A percentile compares a stretch with the other conserved stretches of the same genome.
Evolutionary conservation across 1,140 invertebrate species (phyloP).

Genomic region (Anthonomus grandis): DNA sequence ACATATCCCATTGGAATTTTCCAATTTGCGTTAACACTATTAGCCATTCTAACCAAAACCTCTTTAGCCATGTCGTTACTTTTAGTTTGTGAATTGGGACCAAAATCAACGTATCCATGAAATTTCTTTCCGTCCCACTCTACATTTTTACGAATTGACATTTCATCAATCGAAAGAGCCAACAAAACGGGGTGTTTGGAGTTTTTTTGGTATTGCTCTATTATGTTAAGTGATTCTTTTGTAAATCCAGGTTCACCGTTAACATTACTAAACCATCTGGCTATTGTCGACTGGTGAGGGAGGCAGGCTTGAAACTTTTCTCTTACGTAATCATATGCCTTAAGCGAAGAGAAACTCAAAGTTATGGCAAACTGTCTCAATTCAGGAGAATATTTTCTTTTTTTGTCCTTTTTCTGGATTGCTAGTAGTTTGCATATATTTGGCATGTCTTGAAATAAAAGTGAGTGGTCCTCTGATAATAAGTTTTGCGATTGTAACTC

Average conservation of each 20-base stretch:
- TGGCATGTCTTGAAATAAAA: too few relatives aligned
- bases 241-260: constrained; percentile 20
- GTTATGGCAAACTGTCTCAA: constrained; percentile 15
- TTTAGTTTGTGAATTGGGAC: background rate
- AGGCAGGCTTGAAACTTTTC: constrained; percentile 16
- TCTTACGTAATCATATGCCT: constrained; percentile 20
- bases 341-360: constrained; percentile 17
- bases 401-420: background rate
- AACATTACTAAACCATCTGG: constrained; percentile 17
- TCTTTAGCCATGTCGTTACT: constrained; percentile 9
- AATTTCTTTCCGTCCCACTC: constrained; percentile 15
- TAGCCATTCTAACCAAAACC: constrained; percentile 13
- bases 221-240: background rate
- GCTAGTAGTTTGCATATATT: too few relatives aligned
- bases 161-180: constrained; percentile 18
- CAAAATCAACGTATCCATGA: constrained; percentile 21
- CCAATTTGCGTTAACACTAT: constrained; percentile 7
- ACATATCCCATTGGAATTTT: constrained; percentile 19
- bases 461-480: too few relatives aligned
- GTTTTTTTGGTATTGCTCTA: constrained; percentile 1
- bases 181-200: background rate
- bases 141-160: constrained; percentile 12
- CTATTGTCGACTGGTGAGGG: constrained; percentile 13
- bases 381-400: constrained; percentile 5
- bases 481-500: too few relatives aligned